phyloP scores from a whole-genome alignment of 2,888 invertebrate species.

The Yponomeuta evonymella region DNA sequence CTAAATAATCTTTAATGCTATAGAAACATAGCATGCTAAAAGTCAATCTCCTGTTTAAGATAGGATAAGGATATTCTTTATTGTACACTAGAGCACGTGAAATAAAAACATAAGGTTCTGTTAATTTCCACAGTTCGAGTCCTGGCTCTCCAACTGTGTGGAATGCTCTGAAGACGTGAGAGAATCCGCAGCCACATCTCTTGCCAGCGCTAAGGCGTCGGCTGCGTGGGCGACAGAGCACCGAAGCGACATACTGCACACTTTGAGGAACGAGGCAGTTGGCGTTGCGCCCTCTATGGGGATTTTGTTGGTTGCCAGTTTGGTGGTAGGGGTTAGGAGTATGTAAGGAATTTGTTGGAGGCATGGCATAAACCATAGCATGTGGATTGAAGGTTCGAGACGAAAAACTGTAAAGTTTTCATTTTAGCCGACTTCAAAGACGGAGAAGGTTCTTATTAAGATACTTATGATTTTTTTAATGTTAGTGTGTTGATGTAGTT shows the following conservation, averaged over 20 bases:
- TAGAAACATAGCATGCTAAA: neutral
- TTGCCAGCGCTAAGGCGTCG: slow-evolving; percentile 32
- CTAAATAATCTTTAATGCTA: too few relatives aligned
- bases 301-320: slow-evolving; percentile 20
- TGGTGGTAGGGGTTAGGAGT: neutral
- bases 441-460: too few relatives aligned
- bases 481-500: neutral
- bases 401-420: too few relatives aligned
- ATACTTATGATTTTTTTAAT: too few relatives aligned
- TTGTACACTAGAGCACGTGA: too few relatives aligned
- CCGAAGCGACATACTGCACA: slow-evolving; percentile 38
- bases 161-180: slow-evolving; percentile 39
- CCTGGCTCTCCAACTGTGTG: slow-evolving; percentile 43
- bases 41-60: too few relatives aligned
- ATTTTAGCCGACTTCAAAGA: too few relatives aligned
- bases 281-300: slow-evolving; percentile 33
- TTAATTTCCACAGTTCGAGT: slow-evolving; percentile 44
- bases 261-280: slow-evolving; percentile 33
- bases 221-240: slow-evolving; percentile 49
- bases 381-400: too few relatives aligned
- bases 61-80: too few relatives aligned
- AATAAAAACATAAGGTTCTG: neutral
- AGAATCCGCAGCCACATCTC: slow-evolving; percentile 30
- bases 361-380: too few relatives aligned
- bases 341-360: neutral